A percentile compares a stretch with the other conserved stretches of the same genome.
phyloP scores from a whole-genome alignment of 1,140 invertebrate species.

The Forficula auricularia region DNA sequence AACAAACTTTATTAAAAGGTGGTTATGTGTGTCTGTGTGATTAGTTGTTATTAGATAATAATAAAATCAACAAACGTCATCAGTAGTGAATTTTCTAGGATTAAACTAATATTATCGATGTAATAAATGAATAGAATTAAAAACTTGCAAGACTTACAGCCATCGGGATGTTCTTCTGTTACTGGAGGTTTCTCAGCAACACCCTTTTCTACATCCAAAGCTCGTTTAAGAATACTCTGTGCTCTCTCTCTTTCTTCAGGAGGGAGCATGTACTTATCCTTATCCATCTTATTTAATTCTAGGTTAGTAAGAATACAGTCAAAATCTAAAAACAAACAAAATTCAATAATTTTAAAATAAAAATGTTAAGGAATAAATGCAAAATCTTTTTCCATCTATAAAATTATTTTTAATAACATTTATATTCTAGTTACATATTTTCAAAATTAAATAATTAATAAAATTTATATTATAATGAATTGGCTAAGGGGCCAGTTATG shows the following conservation, averaged over 20 bases:
- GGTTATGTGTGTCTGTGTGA: no score
- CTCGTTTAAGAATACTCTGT: slow-evolving; percentile 66
- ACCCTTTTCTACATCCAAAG: slow-evolving; percentile 63
- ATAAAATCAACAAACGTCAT: no score
- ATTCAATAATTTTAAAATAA: slow-evolving; percentile 1
- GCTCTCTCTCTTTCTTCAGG: slow-evolving; percentile 54
- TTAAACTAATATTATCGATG: background rate
- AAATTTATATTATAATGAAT: no score
- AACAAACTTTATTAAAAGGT: no score
- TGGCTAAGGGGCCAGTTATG: no score
- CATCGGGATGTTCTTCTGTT: slow-evolving; percentile 72
- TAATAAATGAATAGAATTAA: slow-evolving; percentile 1
- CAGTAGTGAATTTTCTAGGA: no score
- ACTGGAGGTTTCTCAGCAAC: slow-evolving; percentile 40
- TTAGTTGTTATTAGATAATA: no score
- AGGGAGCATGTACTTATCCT: slow-evolving; percentile 49
- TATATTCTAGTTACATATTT: background rate
- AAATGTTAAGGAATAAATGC: background rate
- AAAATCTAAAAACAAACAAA: slow-evolving; percentile 49
- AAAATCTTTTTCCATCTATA: slow-evolving; percentile 3
- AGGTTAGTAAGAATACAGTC: slow-evolving; percentile 77
- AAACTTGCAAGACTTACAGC: slow-evolving; percentile 40
- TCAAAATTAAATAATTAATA: background rate
- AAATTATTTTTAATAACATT: background rate
- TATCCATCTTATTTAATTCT: slow-evolving; percentile 52